Conservation (phyloP, 2,797 vertebrate genomes). For the Ceryle rudis region DNA sequence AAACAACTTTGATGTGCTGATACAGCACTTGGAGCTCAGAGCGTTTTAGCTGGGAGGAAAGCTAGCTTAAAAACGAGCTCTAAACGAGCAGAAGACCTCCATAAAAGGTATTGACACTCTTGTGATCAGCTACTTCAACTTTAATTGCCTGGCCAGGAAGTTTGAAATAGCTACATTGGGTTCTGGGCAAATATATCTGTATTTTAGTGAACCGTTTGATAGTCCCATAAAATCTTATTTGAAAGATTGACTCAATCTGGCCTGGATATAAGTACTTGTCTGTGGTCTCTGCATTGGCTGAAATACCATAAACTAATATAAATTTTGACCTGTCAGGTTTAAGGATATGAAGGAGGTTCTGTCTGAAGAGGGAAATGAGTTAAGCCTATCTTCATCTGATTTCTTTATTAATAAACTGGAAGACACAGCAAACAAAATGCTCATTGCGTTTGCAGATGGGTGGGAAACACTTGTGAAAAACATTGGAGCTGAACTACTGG, state of each 20-base stretch:
- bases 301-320: not conserved
- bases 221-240: slow-evolving; percentile 22
- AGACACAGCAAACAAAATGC: not conserved
- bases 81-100: not conserved
- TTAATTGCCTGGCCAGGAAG: not conserved
- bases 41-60: not conserved
- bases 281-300: not conserved
- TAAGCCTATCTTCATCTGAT: not conserved
- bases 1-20: not conserved
- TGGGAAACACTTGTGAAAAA: not conserved
- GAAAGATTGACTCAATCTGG: slow-evolving; percentile 23
- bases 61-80: not conserved
- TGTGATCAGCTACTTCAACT: not conserved
- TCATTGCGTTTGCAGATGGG: not conserved
- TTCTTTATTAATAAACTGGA: not conserved
- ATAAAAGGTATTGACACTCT: not conserved
- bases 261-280: not conserved
- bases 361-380: not conserved
- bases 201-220: slow-evolving; percentile 14
- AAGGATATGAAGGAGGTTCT: not conserved
- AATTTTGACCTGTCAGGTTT: not conserved
- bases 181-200: not conserved
- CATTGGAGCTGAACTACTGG: not conserved
- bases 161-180: not conserved
- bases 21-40: not conserved